phyloP scores from a whole-genome alignment of 2,113 vertebrate species.

The Strigops habroptila region DNA sequence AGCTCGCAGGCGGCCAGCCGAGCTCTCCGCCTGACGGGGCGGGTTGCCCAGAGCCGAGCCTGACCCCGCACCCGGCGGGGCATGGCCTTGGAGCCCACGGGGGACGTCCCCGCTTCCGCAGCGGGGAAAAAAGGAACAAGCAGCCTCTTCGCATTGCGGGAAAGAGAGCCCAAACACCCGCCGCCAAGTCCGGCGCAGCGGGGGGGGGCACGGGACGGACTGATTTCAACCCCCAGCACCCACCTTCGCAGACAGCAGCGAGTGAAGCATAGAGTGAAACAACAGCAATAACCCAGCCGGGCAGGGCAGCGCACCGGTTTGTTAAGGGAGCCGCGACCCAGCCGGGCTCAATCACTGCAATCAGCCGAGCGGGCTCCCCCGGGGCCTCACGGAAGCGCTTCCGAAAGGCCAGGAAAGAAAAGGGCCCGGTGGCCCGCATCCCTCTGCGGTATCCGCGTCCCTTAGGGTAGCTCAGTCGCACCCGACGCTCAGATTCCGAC shows the following conservation, averaged over 20 bases:
- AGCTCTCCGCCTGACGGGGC: background rate
- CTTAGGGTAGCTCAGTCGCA: background rate
- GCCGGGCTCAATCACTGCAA: background rate
- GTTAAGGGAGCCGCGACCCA: background rate
- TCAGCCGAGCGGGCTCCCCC: background rate
- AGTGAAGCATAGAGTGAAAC: background rate
- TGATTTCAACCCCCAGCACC: background rate
- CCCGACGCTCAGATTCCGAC: background rate
- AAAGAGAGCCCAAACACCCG: too few species aligned
- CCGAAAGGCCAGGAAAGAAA: too few species aligned
- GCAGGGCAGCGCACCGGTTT: background rate
- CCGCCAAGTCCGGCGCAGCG: fast-evolving
- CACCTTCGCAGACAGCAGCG: background rate
- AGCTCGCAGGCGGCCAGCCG: background rate
- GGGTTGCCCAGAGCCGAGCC: background rate
- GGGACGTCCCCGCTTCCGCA: too few species aligned
- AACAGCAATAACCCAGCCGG: too few species aligned
- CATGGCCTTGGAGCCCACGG: background rate
- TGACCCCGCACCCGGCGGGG: background rate
- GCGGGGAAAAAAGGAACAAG: fast-evolving
- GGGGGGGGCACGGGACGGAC: fast-evolving
- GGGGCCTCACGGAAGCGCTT: too few species aligned
- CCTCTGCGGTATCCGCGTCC: background rate
- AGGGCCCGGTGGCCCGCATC: too few species aligned
- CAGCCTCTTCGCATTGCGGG: fast-evolving